Base-by-base conservation (phyloP, 2,797 vertebrate genomes). In the Hypotaenidia philippensis region DNA sequence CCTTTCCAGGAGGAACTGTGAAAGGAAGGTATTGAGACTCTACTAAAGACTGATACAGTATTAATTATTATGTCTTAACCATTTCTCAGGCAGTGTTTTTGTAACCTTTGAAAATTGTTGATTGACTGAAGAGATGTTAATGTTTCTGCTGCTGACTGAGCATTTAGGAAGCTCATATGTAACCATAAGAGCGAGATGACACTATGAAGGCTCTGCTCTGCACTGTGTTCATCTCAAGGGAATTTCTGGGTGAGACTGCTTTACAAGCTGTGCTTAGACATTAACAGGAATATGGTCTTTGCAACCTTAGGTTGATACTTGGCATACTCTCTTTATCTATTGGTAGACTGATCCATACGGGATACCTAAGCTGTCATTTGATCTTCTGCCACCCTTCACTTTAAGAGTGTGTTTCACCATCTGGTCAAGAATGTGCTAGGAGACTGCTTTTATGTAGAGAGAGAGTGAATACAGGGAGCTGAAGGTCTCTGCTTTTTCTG, bases 121-220 rank as follows among this genome's bases (percentile, higher is more conserved):
- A 86, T 84, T 69, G 75, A 86, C 83, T 83, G 78, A 84, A 74
- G 32, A 5, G 2, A 40, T 89, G 44, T 57, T 80, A 91, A 84
- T 69, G 71, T 90, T 85, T 1, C 93, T 95, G 78, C 87, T 94
- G 85, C 85, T 83, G 68, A 75, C 45, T 50, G 69, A 89, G 87
- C 68, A 70, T 66, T 81, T 68, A 65, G 52, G 23, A 64, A 72
- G 38, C 40, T 90, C 53, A 11, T 52, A 31, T 34, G 32, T 75
- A 72, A 78, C 21, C 27, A 69, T 65, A 71, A 78, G 38, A 68
- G 70, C 0, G 3, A 81, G 61, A 82, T 2, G 66, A 38, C 47
- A 20, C 36, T 81, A 87, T 57, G 8, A 60, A 84, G 59, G 23
- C 49, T 80, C 23, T 81, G 27, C 27, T 66, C 20, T 70, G 19